Conservation (phyloP, 2,888 invertebrate genomes). For the Pyrocoelia pectoralis region DNA sequence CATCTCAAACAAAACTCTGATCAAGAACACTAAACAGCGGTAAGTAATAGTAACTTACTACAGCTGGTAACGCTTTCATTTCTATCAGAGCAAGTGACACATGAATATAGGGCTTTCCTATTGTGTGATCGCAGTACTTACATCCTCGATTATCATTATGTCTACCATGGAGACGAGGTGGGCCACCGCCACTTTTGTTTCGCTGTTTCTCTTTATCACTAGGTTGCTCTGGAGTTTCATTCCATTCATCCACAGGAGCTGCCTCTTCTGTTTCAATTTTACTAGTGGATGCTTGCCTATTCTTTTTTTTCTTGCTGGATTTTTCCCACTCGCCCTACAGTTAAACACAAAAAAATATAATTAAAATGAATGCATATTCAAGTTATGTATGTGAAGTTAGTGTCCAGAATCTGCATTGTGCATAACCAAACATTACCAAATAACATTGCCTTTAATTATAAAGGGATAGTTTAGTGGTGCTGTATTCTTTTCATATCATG, state of each 20-base stretch:
- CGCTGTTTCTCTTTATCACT: conserved; percentile 59
- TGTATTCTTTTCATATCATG: no score
- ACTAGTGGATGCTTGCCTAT: conserved; percentile 66
- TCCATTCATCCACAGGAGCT: conserved; percentile 53
- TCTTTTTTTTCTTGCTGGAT: conserved; percentile 85
- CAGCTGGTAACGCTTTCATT: no score
- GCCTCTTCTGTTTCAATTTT: conserved; percentile 44
- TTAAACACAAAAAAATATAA: conserved; percentile 35
- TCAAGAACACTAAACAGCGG: no score
- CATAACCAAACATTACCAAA: no score
- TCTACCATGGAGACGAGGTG: conserved; percentile 64
- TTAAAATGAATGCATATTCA: no score
- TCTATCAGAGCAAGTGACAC: not conserved
- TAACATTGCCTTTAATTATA: no score
- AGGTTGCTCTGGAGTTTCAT: conserved; percentile 41
- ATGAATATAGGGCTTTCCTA: no score
- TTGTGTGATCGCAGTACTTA: conserved; percentile 4
- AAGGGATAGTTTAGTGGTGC: no score
- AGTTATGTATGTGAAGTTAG: no score
- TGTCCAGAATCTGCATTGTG: no score
- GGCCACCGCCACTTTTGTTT: conserved; percentile 55
- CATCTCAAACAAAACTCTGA: no score
- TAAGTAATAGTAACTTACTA: no score
- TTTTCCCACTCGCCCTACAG: conserved; percentile 84
- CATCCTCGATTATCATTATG: conserved; percentile 58